These are phyloP conservation scores for Haplochromis burtoni DNA, from an alignment of 2,113 vertebrate species.

Conservation along the genomic window DNA sequence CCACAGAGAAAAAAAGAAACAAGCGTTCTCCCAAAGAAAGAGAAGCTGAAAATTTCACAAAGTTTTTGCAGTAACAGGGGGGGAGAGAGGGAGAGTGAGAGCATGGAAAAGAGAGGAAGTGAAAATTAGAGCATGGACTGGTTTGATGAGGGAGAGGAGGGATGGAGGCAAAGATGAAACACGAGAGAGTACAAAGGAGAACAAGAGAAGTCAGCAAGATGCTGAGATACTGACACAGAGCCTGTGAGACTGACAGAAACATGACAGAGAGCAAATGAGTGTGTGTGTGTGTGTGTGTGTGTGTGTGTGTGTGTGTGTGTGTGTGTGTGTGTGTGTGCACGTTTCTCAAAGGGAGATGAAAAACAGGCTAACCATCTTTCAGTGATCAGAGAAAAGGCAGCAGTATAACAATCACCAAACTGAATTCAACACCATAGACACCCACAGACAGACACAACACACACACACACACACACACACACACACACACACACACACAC, in stretches of 20 bases:
- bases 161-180: slow-evolving; percentile 32
- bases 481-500: neutral
- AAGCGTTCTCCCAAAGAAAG: neutral
- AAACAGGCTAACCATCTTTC: neutral
- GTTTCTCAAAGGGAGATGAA: neutral
- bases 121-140: neutral
- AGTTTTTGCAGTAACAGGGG: neutral
- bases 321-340: accelerated
- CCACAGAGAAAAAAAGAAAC: neutral
- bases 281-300: neutral
- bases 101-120: neutral
- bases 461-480: neutral
- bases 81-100: neutral
- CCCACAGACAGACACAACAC: neutral
- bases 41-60: neutral
- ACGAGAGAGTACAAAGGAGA: slow-evolving; percentile 7
- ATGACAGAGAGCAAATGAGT: slow-evolving; percentile 2
- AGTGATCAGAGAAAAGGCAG: slow-evolving; percentile 23
- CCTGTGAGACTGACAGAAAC: slow-evolving; percentile 20
- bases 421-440: neutral
- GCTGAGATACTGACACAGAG: slow-evolving; percentile 10
- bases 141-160: slow-evolving; percentile 7
- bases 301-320: accelerated
- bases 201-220: slow-evolving; percentile 30
- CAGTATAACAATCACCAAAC: slow-evolving; percentile 1